Percentiles rank a stretch among this genome's conserved stretches.
phyloP scores from a whole-genome alignment of 2,888 invertebrate species.

The Ophion ventricosus region DNA sequence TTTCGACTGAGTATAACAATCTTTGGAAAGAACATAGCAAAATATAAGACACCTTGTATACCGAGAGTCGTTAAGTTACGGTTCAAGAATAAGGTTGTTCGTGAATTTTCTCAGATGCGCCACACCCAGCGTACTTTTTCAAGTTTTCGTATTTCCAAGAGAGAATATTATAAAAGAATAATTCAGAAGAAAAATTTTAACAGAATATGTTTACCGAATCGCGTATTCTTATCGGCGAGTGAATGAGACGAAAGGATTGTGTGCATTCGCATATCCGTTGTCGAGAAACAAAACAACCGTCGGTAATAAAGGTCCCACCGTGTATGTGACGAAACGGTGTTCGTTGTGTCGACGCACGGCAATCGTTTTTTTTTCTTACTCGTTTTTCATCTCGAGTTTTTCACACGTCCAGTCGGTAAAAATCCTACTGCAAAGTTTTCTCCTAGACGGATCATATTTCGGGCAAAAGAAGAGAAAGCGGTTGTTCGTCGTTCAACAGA shows the following conservation, averaged over 20 bases:
- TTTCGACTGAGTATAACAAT: background rate
- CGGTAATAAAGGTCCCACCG: constrained; percentile 42
- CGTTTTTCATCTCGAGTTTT: too few species aligned
- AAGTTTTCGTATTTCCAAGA: background rate
- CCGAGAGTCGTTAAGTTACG: background rate
- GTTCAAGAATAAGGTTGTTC: background rate
- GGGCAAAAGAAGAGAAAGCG: too few species aligned
- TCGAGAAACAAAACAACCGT: constrained; percentile 19
- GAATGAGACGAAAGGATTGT: too few species aligned
- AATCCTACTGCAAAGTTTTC: too few species aligned
- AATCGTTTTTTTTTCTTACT: constrained; percentile 31
- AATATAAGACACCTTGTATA: background rate
- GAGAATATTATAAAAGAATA: background rate
- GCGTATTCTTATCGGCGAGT: constrained; percentile 30
- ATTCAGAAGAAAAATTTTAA: too few species aligned
- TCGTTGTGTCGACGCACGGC: constrained; percentile 10
- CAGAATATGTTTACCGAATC: background rate
- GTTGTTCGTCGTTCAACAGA: too few species aligned
- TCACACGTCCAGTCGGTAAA: too few species aligned
- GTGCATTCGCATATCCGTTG: background rate
- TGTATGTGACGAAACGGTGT: background rate
- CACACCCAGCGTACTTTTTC: background rate
- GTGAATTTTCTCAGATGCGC: background rate
- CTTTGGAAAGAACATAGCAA: background rate
- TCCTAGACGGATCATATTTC: too few species aligned